Conservation (phyloP, 2,888 invertebrate genomes). For the Timema podura region DNA sequence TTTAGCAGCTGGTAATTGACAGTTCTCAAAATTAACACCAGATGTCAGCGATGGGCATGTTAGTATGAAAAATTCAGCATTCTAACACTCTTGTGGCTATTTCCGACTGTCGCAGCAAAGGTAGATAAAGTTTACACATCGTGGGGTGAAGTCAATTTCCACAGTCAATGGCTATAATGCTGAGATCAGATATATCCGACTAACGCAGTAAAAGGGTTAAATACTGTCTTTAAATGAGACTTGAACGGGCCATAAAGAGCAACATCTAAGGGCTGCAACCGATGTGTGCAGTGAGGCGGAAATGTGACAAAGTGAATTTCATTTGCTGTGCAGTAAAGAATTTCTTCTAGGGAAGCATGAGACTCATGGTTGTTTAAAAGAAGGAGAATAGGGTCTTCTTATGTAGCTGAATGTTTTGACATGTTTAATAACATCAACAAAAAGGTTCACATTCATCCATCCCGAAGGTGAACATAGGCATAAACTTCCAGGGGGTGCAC, state of each 20-base stretch:
- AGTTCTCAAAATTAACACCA: no score
- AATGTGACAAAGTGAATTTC: conserved; percentile 39
- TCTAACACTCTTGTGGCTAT: no score
- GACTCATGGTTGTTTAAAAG: conserved; percentile 39
- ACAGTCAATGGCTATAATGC: no score
- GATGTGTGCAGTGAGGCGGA: conserved; percentile 33
- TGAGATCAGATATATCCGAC: no score
- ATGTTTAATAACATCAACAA: conserved; percentile 37
- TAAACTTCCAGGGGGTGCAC: conserved; percentile 36
- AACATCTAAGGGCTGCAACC: conserved; percentile 26
- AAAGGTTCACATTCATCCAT: conserved; percentile 38
- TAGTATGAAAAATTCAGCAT: no score
- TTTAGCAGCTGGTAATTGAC: no score
- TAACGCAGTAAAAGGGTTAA: no score
- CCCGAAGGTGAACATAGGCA: conserved; percentile 35
- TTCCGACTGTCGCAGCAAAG: no score
- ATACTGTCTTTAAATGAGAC: not conserved
- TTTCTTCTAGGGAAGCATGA: conserved; percentile 37
- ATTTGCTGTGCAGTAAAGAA: conserved; percentile 40
- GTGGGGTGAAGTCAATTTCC: no score
- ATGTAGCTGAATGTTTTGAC: conserved; percentile 31
- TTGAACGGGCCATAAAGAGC: conserved; percentile 16
- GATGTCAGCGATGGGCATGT: no score
- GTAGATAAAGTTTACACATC: no score
- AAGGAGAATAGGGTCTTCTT: conserved; percentile 35